Evolutionary conservation across 2,797 vertebrate genomes (phyloP).

Genomic region (Manis pentadactyla): DNA sequence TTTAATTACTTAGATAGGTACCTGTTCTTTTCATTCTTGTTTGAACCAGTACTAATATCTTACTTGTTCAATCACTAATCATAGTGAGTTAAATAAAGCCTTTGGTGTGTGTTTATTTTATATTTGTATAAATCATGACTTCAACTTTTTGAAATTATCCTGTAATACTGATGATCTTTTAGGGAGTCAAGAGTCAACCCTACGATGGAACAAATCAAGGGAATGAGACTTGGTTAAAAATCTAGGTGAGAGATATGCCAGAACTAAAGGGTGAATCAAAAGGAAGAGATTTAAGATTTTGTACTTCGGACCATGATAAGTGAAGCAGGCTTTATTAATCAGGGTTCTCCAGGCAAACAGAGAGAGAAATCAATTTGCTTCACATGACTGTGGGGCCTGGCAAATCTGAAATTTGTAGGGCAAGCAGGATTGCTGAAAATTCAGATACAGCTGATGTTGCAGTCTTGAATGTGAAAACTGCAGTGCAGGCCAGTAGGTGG

Average conservation of each 20-base stretch:
- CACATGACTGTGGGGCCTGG: background rate
- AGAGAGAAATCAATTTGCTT: background rate
- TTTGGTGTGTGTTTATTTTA: background rate
- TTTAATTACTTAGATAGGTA: background rate
- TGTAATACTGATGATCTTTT: background rate
- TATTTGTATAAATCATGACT: background rate
- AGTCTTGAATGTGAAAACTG: background rate
- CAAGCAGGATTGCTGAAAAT: background rate
- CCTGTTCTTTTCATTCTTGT: background rate
- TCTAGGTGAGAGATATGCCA: background rate
- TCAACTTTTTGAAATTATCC: background rate
- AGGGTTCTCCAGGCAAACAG: background rate
- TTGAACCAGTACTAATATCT: background rate
- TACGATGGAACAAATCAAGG: background rate
- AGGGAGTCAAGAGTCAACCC: background rate
- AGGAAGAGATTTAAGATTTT: background rate
- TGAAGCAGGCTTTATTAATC: background rate
- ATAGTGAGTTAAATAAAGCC: background rate
- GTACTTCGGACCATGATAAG: background rate
- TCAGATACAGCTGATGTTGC: background rate
- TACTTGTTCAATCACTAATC: background rate
- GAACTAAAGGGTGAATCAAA: background rate
- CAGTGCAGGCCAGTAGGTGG: background rate
- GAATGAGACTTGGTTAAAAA: background rate
- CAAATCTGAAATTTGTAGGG: background rate